Base-by-base conservation (phyloP, 2,113 vertebrate species). In the Ibidorhyncha struthersii region DNA sequence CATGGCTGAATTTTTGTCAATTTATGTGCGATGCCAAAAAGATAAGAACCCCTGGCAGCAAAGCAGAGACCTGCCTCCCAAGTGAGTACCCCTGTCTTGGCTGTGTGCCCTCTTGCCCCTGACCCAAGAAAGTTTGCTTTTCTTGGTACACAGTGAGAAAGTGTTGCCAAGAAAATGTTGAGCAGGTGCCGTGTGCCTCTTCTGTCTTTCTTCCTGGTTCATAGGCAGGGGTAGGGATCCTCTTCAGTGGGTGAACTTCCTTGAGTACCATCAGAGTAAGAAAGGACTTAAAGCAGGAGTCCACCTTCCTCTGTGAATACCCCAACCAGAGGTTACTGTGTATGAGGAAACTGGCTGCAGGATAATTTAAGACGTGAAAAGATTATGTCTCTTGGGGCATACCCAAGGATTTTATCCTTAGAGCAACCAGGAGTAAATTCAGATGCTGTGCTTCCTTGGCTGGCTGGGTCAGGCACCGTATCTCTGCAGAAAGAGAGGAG, bases 31-130 rank as follows among this genome's bases (percentile, higher is more conserved):
- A 65, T 47, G 10, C 23, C 58, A 56, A 7, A 70, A 45, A n/a
- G 15, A 11, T 18, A 45, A 49, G 61, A 17, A 76, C 50, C 34
- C 10, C 45, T 79, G 73, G 59, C 71, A 80, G 71, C 63, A 61
- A 45, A 56, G 27, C 49, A 66, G 83, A 23, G 43, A 47, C 22
- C 50, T 53, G 23, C 34, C n/a, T 89, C 58, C 53, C 25, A 23
- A 6, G 30, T 1, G 8, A 56, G 18, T 9, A 1, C 13, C 9
- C 40, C 0, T 55, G 49, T 77, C 22, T 7, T 52, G 56, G 2
- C 43, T 15, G 34, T 12, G 32, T 0, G 1, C 22, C 45, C 40
- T 62, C 47, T 38, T 40, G 50, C 49, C 32, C 53, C 63, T 84
- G 55, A 6, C 38, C 41, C 59, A 61, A 16, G 12, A 10, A 25